Base-by-base conservation (phyloP, 2,888 invertebrate genomes). In the Hirtodrosophila confusa region DNA sequence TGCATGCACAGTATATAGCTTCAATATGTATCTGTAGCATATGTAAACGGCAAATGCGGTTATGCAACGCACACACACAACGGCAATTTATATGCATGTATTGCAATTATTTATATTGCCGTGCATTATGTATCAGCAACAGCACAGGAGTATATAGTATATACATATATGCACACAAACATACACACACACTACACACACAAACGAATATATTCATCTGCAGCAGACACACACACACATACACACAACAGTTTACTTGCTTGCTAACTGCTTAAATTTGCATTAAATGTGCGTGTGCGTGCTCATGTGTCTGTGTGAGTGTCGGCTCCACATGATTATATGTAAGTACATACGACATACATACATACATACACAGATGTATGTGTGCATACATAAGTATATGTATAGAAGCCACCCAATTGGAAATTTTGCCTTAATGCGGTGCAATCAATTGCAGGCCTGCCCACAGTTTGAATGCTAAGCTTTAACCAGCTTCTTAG, bases 211-310 rank as follows among this genome's bases (percentile, higher is more conserved):
- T 63, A 47, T 41, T 48, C 48, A 56, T 54, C 27, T 27, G 17
- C 2, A 17, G 2, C 17, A 17, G 17, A 51, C 56, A 50, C 45
- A 47, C 51, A 43, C 67, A 54, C 68, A 56, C 60, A 54, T 50
- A 17, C 17, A 17, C 58, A 80, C 73, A 83, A 79, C 83, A 75
- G 69, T 72, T 84, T 80, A 75, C 77, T 86, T 88, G 86, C 88
- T 77, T 85, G 83, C 86, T 79, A 87, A 86, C 88, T 85, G 88
- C 88, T 85, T 85, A 85, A 85, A 85, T 85, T 85, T 85, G 86
- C 88, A 86, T 86, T 86, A 79, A 88, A 86, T 83, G 74, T 83
- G 84, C 88, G 75, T 86, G 69, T 82, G 67, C 77, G 50, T 43
- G 39, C 40, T 29, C 17, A 6, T 23, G 12, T 39, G 17, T 37